Percentiles rank a stretch among this genome's conserved stretches.
Evolutionary conservation across 2,113 vertebrate species (phyloP).

Genomic region (Xenus cinereus): DNA sequence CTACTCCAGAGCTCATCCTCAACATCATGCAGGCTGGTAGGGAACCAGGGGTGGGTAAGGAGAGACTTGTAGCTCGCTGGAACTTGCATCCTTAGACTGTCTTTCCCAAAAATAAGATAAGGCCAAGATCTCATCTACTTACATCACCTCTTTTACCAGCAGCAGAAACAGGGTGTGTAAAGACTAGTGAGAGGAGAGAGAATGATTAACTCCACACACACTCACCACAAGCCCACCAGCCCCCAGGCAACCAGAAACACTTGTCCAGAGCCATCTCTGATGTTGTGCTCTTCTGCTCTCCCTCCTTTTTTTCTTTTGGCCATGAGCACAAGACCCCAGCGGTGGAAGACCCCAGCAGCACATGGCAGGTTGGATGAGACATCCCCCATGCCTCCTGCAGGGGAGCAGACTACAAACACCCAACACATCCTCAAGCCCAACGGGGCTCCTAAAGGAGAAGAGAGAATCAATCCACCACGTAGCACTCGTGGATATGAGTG

Average conservation of each 20-base stretch:
- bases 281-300: not conserved
- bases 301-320: not conserved
- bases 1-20: not conserved
- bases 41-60: not conserved
- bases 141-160: not conserved
- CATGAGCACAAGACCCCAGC: rapidly evolving
- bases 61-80: not conserved
- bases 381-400: not conserved
- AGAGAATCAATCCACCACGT: not conserved
- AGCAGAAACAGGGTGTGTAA: not conserved
- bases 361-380: not conserved
- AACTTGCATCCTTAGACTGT: not conserved
- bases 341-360: not conserved
- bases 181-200: not conserved
- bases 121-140: not conserved
- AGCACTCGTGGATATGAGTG: not conserved
- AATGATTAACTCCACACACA: rapidly evolving
- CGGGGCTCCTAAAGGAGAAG: not conserved
- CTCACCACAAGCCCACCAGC: not conserved
- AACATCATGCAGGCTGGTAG: not conserved
- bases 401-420: not conserved
- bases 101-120: not conserved
- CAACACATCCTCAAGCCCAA: not conserved
- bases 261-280: no score
- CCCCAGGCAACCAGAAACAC: not conserved